Base-by-base conservation (phyloP, 1,140 invertebrate species). In the Drosophila mayri region DNA sequence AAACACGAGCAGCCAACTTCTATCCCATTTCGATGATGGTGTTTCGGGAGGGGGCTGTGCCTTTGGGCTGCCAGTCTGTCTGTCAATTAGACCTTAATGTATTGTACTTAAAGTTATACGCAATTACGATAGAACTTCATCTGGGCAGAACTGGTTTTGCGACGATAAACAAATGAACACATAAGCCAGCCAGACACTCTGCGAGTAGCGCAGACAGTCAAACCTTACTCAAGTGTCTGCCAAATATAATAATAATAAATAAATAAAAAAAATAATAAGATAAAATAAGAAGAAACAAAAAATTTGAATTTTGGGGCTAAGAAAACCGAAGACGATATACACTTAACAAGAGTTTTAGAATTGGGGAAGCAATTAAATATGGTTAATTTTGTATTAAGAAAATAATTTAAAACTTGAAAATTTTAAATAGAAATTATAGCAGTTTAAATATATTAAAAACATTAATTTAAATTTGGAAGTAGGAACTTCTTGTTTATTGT, bases 71-170 rank as follows among this genome's bases (percentile, higher is more conserved):
- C 63, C 83, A 83, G 83, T 88, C 66, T 70, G 81, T 88, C 83
- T 86, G 84, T 88, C 83, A 88, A 86, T 86, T 86, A 86, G 79
- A 86, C 66, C 74, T 88, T 83, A 88, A 86, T 86, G 83, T 86
- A 83, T 86, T 88, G 83, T 86, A 88, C 83, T 88, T 76, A 68
- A 88, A 87, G 83, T 72, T 83, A 79, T 83, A 88, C 83, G 84
- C 84, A 86, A 88, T 86, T 86, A 65, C 82, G 76, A 76, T 83
- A 79, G 84, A 88, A 79, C 84, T 88, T 72, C 84, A 83, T 68
- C 75, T 77, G 62, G 40, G 12, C 38, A 14, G 57, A 73, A 76
- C 71, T 64, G 60, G 71, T 75, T 76, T 70, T 74, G 41, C 68
- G 54, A 68, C 62, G 59, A 77, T 61, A 85, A 67, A 80, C 81